phyloP scores from a whole-genome alignment of 2,113 vertebrate species.

The Salvator merianae region DNA sequence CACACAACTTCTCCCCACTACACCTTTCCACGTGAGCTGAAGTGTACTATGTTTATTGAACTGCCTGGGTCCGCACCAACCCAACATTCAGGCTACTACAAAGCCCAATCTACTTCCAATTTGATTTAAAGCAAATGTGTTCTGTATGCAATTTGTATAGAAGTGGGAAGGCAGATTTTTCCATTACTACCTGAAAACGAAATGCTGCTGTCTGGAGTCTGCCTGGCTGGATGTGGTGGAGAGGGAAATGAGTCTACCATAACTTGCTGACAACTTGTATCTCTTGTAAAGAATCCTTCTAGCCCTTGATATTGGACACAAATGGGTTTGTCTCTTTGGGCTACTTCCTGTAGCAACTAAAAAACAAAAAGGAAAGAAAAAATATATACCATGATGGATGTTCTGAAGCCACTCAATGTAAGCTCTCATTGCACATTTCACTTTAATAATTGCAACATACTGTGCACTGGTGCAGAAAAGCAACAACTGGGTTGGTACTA shows the following conservation, averaged over 20 bases:
- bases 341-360: constrained; percentile 67
- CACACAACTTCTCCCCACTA: too few relatives aligned
- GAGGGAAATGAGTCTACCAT: constrained; percentile 19
- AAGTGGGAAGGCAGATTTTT: constrained; percentile 6
- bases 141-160: not conserved
- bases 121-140: not conserved
- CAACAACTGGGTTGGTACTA: too few relatives aligned
- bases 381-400: constrained; percentile 18
- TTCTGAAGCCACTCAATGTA: not conserved
- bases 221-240: constrained; percentile 28
- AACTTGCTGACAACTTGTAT: constrained; percentile 36
- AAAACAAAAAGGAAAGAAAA: constrained; percentile 40
- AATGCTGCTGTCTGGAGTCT: not conserved
- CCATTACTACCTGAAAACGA: constrained; percentile 64
- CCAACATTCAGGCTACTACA: not conserved
- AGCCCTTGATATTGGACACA: constrained; percentile 62
- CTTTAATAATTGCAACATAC: not conserved
- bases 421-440: not conserved
- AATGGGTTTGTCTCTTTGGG: constrained; percentile 58
- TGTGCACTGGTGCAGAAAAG: not conserved
- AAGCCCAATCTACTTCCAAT: too few relatives aligned
- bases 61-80: too few relatives aligned
- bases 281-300: constrained; percentile 70
- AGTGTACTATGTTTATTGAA: too few relatives aligned
- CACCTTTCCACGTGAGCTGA: too few relatives aligned